Percentiles rank a stretch among this genome's conserved stretches.
These are phyloP conservation scores for Camelus dromedarius DNA, from an alignment of 2,113 vertebrate species.

Conservation along the genomic window DNA sequence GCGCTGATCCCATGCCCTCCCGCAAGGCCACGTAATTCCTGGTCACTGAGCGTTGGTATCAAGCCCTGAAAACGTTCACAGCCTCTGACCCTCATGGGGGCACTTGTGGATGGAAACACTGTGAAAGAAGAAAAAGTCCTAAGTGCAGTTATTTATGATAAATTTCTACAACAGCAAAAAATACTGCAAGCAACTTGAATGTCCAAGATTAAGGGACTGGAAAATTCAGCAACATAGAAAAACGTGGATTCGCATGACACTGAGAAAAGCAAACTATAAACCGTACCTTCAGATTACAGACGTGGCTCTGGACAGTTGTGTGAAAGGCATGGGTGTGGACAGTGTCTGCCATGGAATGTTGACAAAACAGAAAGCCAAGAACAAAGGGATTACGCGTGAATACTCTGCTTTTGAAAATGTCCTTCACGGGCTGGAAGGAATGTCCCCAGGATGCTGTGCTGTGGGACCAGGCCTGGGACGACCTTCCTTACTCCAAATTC, in stretches of 20 bases:
- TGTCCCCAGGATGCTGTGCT: neutral
- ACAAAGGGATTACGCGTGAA: neutral
- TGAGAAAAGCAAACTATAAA: neutral
- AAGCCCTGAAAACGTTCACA: neutral
- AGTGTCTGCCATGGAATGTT: neutral
- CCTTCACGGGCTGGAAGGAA: neutral
- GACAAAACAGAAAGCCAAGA: neutral
- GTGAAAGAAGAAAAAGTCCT: neutral
- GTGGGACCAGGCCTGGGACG: neutral
- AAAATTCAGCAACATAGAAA: neutral
- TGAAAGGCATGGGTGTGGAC: neutral
- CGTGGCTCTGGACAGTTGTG: rapidly evolving
- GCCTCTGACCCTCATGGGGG: neutral
- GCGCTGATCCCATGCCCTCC: no score
- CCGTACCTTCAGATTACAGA: neutral
- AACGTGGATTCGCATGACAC: no score
- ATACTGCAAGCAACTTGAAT: neutral
- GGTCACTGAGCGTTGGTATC: neutral
- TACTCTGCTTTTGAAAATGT: neutral
- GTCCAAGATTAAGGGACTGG: neutral
- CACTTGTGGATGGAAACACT: neutral
- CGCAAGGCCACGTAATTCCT: no score
- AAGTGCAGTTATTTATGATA: neutral
- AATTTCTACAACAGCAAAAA: neutral
- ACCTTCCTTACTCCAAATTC: neutral